Evolutionary conservation across 2,797 vertebrate species (phyloP), one percentile per base, ranked within the genome.

Genomic region (Triplophysa bombifrons): DNA sequence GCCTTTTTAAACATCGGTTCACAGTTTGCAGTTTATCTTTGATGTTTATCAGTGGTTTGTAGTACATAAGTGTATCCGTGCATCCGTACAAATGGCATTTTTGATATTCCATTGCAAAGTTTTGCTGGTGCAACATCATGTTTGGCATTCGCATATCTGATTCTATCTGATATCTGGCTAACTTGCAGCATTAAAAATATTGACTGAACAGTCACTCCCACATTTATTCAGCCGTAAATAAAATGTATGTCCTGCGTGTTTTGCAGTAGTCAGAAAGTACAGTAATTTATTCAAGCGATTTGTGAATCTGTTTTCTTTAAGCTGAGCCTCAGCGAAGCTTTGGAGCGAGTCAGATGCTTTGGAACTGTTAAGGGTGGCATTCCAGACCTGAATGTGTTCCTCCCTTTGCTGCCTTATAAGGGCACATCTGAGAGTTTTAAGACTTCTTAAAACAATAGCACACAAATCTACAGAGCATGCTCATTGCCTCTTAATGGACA

Each of bases 401-500:
- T 77, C 76, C 46, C 51, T 72, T 72, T 65, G 65, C 71, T 69
- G 80, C 88, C 88, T 87, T 89, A 87, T 87, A 88, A 86, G 86
- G 88, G 75, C 76, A 85, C 61, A 68, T 84, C 82, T 84, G 68
- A 78, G 80, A 76, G 81, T 83, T 80, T 83, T 80, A 73, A 70
- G 74, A 84, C 77, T 81, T 80, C 82, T 83, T 84, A 66, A 83
- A 64, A 85, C 84, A 85, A 84, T 80, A 74, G 73, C 77, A 74
- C 78, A 70, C 83, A 72, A 78, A 82, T 82, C 67, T 76, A 65
- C 61, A 48, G 20, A 51, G 81, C 64, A 66, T 41, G 61, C 76
- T 72, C 63, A 66, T 81, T 78, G 73, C 71, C 72, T 78, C 63
- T 46, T 77, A 84, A 85, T 73, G 68, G 78, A 70, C 66, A 13